Conservation (phyloP, 92 coral and sea anemone genomes). For the Diadumene lineata region DNA sequence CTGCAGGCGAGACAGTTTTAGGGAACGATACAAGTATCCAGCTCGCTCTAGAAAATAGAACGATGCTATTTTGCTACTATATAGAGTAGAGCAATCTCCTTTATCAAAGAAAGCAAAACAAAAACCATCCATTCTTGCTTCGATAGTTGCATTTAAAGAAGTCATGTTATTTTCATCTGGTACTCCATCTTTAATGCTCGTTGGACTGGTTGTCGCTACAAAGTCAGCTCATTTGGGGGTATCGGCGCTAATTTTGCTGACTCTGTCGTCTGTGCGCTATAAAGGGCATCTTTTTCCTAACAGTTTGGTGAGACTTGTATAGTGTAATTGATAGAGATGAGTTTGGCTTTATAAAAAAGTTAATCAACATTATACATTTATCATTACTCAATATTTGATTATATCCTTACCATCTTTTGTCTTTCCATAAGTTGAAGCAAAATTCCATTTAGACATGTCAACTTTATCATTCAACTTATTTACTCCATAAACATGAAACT, state of each 20-base stretch:
- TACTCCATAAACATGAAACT: constrained; percentile 67
- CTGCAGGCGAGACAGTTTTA: constrained; percentile 59
- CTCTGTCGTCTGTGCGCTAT: constrained; percentile 35
- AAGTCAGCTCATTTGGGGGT: constrained; percentile 12
- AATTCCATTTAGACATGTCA: constrained; percentile 53
- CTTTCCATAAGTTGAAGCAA: constrained; percentile 36
- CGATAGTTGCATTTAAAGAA: constrained; percentile 30
- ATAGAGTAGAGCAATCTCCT: constrained; percentile 62
- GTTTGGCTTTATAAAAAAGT: constrained; percentile 52
- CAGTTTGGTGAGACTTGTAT: constrained; percentile 18
- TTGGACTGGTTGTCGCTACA: constrained; percentile 22
- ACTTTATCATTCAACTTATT: constrained; percentile 46
- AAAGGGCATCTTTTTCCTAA: constrained; percentile 41
- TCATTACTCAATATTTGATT: too few species aligned
- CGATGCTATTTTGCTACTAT: constrained; percentile 41
- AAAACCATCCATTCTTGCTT: constrained; percentile 33
- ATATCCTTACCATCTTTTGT: constrained; percentile 49
- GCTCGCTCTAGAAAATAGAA: constrained; percentile 55
- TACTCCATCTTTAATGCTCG: constrained; percentile 1
- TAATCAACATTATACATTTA: too few species aligned
- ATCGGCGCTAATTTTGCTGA: constrained; percentile 28
- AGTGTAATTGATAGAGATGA: constrained; percentile 34
- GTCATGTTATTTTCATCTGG: background rate
- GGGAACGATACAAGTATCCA: constrained; percentile 40
- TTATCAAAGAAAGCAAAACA: constrained; percentile 66